These are phyloP conservation scores for Dyspetes luteomarginatus DNA, from an alignment of 2,888 invertebrate species.

Conservation along the genomic window DNA sequence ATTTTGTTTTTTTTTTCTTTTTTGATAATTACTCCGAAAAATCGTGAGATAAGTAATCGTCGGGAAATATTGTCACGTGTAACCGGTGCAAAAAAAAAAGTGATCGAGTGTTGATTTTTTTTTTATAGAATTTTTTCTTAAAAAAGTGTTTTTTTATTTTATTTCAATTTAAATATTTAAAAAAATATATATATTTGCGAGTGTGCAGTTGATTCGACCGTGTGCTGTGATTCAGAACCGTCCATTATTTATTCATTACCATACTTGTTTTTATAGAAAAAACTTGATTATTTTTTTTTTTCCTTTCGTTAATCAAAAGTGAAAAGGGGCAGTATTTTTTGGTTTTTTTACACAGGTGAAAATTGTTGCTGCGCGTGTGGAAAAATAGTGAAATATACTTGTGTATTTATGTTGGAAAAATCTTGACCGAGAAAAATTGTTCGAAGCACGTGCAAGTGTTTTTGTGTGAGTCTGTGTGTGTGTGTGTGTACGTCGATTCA, in stretches of 20 bases:
- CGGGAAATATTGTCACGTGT: no score
- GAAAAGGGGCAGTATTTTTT: not conserved
- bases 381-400: not conserved
- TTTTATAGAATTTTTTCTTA: not conserved
- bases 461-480: constrained; percentile 6
- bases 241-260: constrained; percentile 23
- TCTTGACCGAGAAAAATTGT: not conserved
- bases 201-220: constrained; percentile 43
- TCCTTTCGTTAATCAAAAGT: not conserved
- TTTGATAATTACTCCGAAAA: no score
- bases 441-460: not conserved
- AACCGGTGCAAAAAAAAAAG: not conserved
- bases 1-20: not conserved
- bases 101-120: not conserved
- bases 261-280: not conserved
- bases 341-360: not conserved
- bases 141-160: not conserved
- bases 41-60: no score
- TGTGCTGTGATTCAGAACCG: constrained; percentile 56
- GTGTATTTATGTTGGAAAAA: constrained; percentile 1
- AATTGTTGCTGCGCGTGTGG: not conserved
- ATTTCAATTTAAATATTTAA: no score
- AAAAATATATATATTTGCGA: no score
- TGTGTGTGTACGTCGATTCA: constrained; percentile 54
- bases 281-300: not conserved